A percentile compares a stretch with the other conserved stretches of the same genome.
These are phyloP conservation scores for Boulengeromyrus knoepffleri DNA, from an alignment of 2,113 vertebrate genomes.

Conservation along the genomic window DNA sequence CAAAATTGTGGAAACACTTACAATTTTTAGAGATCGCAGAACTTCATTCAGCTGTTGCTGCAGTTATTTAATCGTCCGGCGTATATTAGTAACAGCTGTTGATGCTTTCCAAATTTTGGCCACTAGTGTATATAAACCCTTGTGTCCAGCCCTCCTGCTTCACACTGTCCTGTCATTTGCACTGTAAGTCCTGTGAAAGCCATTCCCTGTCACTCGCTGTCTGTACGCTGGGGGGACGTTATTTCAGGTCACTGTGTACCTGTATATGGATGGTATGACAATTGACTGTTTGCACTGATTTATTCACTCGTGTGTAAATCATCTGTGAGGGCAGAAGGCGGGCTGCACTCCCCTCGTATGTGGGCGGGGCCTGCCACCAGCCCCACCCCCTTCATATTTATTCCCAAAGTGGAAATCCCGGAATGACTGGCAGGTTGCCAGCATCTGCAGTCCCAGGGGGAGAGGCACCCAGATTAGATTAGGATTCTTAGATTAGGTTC, in stretches of 20 bases:
- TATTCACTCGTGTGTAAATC: background rate
- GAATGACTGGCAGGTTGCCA: background rate
- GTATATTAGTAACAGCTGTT: background rate
- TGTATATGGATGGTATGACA: background rate
- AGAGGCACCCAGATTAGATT: conserved; percentile 12
- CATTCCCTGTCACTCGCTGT: background rate
- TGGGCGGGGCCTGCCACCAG: background rate
- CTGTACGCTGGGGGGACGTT: background rate
- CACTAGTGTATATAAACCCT: background rate
- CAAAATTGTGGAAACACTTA: background rate
- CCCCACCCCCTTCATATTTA: background rate
- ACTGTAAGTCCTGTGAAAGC: background rate
- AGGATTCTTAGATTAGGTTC: no score
- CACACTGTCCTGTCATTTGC: background rate
- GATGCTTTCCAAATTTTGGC: background rate
- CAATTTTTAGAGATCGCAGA: background rate
- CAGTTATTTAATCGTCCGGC: background rate
- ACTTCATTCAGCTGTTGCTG: background rate
- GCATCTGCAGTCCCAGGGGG: background rate
- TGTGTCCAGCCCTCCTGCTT: background rate
- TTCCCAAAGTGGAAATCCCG: background rate
- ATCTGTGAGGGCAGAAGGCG: background rate
- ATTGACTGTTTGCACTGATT: background rate
- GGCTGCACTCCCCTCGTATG: background rate
- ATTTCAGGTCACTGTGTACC: background rate